phyloP scores from a whole-genome alignment of 2,797 vertebrate genomes.

The Ciconia nigra region DNA sequence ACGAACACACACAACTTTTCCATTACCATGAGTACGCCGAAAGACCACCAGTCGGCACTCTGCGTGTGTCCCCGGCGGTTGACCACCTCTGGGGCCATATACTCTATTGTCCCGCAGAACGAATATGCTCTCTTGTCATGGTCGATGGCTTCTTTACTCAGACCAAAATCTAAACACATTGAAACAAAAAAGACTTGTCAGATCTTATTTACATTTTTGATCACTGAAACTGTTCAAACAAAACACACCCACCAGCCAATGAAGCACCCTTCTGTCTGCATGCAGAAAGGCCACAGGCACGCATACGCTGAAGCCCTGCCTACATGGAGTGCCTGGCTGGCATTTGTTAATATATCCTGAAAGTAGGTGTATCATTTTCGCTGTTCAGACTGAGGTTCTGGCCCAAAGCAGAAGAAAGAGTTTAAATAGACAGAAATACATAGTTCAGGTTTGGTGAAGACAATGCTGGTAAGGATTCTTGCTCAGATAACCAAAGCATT shows the following conservation, averaged over 20 bases:
- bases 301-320: neutral
- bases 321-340: fast-evolving
- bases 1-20: neutral
- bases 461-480: neutral
- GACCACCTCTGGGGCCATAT: constrained; percentile 98
- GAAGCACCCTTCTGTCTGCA: neutral
- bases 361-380: fast-evolving
- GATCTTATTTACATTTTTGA: neutral
- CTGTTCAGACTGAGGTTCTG: neutral
- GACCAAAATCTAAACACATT: constrained; percentile 84
- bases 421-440: neutral
- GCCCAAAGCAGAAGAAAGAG: neutral
- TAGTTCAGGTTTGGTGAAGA: neutral
- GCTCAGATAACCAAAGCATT: neutral
- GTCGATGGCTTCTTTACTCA: constrained; percentile 96
- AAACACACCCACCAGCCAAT: neutral
- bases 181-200: neutral
- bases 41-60: constrained; percentile 98
- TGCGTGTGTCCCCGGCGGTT: constrained; percentile 94
- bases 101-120: constrained; percentile 96
- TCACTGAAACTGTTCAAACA: neutral
- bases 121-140: constrained; percentile 95
- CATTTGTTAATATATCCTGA: neutral
- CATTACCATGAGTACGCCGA: constrained; percentile 94
- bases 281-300: neutral